Conservation (phyloP, 2,113 vertebrate species). For the Daboia siamensis region DNA sequence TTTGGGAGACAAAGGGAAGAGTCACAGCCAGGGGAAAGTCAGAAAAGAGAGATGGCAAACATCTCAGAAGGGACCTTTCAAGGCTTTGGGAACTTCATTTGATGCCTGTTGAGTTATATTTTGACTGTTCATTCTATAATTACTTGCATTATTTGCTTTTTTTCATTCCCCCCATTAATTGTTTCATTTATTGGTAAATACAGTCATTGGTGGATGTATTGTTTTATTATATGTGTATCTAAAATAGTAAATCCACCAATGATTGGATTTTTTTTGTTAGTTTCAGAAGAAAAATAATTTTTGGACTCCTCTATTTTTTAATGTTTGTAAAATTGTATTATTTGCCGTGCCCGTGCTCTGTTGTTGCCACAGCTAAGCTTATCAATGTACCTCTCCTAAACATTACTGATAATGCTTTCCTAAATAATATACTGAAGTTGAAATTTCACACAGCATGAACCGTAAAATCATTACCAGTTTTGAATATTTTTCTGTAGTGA, state of each 20-base stretch:
- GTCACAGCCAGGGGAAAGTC: not conserved
- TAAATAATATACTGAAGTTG: slow-evolving; percentile 67
- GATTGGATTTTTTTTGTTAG: slow-evolving; percentile 45
- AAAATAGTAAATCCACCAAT: not conserved
- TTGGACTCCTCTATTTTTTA: slow-evolving; percentile 37
- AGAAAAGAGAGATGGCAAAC: not conserved
- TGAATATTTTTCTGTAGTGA: slow-evolving; percentile 70
- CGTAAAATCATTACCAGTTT: slow-evolving; percentile 69
- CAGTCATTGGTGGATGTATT: slow-evolving; percentile 30
- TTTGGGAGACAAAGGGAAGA: not conserved
- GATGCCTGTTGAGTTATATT: not conserved
- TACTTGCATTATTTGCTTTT: slow-evolving; percentile 46
- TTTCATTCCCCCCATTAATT: slow-evolving; percentile 48
- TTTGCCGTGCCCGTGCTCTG: slow-evolving; percentile 44
- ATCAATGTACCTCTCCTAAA: slow-evolving; percentile 53
- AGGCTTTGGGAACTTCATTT: not conserved
- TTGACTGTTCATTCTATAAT: not conserved
- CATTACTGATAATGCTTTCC: slow-evolving; percentile 69
- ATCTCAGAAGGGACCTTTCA: not conserved
- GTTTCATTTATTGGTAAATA: slow-evolving; percentile 35
- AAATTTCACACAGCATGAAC: slow-evolving; percentile 70
- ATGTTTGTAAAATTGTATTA: slow-evolving; percentile 56
- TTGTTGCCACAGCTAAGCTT: slow-evolving; percentile 49
- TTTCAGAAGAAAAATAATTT: slow-evolving; percentile 38
- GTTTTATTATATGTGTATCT: not conserved